phyloP scores from a whole-genome alignment of 2,888 invertebrate genomes.

The Cerceris rybyensis region DNA sequence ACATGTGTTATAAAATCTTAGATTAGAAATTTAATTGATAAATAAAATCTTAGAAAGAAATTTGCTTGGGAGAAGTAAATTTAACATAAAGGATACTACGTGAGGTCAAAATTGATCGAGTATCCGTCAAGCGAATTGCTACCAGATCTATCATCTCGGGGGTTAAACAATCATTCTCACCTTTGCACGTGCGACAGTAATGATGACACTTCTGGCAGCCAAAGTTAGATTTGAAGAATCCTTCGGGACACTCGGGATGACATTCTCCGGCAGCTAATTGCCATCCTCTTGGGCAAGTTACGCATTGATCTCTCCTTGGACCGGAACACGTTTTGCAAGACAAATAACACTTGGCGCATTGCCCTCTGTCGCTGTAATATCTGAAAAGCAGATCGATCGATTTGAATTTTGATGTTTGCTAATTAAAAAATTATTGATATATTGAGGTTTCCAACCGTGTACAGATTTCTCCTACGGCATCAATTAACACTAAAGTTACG shows the following conservation, averaged over 20 bases:
- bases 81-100: no score
- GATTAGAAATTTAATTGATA: no score
- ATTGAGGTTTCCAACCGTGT: no score
- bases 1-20: no score
- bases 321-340: constrained; percentile 94
- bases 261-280: constrained; percentile 92
- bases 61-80: background rate
- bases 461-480: no score
- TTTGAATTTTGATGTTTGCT: no score
- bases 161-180: constrained; percentile 80
- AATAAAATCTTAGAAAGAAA: no score
- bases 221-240: constrained; percentile 91
- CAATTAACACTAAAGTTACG: no score
- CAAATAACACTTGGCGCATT: constrained; percentile 91
- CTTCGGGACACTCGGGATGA: constrained; percentile 92
- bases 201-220: constrained; percentile 95
- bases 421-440: no score
- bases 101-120: no score
- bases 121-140: no score
- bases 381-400: constrained; percentile 80
- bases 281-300: constrained; percentile 91
- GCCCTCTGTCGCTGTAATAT: constrained; percentile 93
- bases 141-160: no score
- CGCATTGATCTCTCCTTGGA: constrained; percentile 92
- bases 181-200: constrained; percentile 93